Conservation (phyloP, 2,888 invertebrate genomes). For the Lordiphosa fenestrarum region DNA sequence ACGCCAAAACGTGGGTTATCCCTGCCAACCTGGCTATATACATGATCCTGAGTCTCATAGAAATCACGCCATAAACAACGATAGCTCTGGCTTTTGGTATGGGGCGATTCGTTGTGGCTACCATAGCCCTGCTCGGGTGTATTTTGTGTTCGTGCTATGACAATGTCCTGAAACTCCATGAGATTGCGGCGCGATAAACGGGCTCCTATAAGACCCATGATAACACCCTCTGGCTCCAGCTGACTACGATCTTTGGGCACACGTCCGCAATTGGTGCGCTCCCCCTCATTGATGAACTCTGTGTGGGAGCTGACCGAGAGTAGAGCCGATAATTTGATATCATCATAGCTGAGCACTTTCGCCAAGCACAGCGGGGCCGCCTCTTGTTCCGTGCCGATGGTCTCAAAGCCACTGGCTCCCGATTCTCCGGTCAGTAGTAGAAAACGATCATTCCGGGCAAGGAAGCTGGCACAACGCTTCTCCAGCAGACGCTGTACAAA, state of each 20-base stretch:
- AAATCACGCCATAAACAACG: slow-evolving; percentile 68
- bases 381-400: slow-evolving; percentile 81
- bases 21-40: slow-evolving; percentile 52
- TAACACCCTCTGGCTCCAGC: slow-evolving; percentile 81
- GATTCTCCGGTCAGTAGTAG: slow-evolving; percentile 79
- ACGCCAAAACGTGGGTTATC: slow-evolving; percentile 69
- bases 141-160: slow-evolving; percentile 81
- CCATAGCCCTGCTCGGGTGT: slow-evolving; percentile 81
- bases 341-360: slow-evolving; percentile 83
- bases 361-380: slow-evolving; percentile 80
- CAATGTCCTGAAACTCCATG: slow-evolving; percentile 82
- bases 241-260: slow-evolving; percentile 75
- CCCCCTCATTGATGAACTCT: slow-evolving; percentile 83
- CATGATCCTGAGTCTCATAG: slow-evolving; percentile 63
- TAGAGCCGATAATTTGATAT: slow-evolving; percentile 82
- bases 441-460: slow-evolving; percentile 80
- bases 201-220: slow-evolving; percentile 81
- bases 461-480: slow-evolving; percentile 82
- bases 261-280: slow-evolving; percentile 82
- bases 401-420: slow-evolving; percentile 82
- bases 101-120: slow-evolving; percentile 12
- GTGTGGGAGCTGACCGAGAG: slow-evolving; percentile 82
- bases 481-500: slow-evolving; percentile 82
- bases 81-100: slow-evolving; percentile 56
- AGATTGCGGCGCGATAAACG: slow-evolving; percentile 80